Conservation (phyloP, 2,888 invertebrate genomes). For the Notodonta ziczac region DNA sequence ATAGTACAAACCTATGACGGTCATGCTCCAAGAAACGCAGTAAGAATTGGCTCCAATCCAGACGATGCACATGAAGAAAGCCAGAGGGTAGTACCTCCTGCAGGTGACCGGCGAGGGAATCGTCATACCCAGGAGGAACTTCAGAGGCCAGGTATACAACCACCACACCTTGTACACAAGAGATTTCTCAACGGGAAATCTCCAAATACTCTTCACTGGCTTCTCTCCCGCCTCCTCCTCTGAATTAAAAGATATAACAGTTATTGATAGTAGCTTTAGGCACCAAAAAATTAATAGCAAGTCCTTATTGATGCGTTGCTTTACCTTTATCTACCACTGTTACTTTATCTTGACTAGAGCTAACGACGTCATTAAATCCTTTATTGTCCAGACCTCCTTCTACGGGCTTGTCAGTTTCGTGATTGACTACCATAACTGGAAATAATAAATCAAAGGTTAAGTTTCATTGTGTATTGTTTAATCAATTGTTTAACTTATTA, state of each 20-base stretch:
- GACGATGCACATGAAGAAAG: slow-evolving; percentile 93
- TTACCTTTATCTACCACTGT: slow-evolving; percentile 43
- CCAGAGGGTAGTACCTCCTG: slow-evolving; percentile 87
- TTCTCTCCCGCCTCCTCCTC: slow-evolving; percentile 37
- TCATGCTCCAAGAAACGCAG: slow-evolving; percentile 96
- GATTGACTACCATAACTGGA: slow-evolving; percentile 66
- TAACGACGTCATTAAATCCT: slow-evolving; percentile 48
- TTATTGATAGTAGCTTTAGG: neutral
- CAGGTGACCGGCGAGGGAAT: slow-evolving; percentile 88
- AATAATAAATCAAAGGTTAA: slow-evolving; percentile 8
- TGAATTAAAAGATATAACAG: slow-evolving; percentile 20
- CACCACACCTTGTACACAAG: slow-evolving; percentile 83
- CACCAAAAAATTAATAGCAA: neutral
- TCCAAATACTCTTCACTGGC: slow-evolving; percentile 67
- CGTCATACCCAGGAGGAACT: slow-evolving; percentile 85
- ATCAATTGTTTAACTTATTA: too few species aligned
- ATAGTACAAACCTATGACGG: slow-evolving; percentile 88
- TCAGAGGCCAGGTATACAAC: slow-evolving; percentile 89
- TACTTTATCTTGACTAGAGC: slow-evolving; percentile 41
- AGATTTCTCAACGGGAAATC: slow-evolving; percentile 68
- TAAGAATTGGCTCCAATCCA: slow-evolving; percentile 95
- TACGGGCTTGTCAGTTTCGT: slow-evolving; percentile 56
- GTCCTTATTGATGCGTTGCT: neutral
- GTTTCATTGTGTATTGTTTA: too few species aligned
- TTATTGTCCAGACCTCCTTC: slow-evolving; percentile 69